Evolutionary conservation across 2,888 invertebrate genomes (phyloP), one percentile per base, ranked within the genome.

Genomic region (Halictus ligatus): DNA sequence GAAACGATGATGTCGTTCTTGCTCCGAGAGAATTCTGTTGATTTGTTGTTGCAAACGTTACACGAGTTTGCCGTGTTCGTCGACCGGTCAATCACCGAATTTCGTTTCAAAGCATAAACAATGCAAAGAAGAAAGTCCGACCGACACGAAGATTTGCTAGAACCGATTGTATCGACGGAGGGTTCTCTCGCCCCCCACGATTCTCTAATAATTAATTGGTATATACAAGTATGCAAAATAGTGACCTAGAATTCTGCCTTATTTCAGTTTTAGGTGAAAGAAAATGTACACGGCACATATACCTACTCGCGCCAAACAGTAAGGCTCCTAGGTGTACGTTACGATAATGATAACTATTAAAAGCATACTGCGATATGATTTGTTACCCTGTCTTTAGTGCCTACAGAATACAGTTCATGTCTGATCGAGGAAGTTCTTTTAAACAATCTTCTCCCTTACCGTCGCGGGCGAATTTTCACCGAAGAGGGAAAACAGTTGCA

Each of bases 311-410:
- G 82, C 78, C 78, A 81, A 79, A 88, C 82, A 85, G 89, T 86
- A 89, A 89, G 86, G 84, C 86, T 86, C 75, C 82, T 87, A 89
- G 83, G 74, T 91, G 89, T 87, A 89, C 64, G 48, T 84, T 77
- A 80, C 54, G 78, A 80, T 81, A 80, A 78, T 88, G 78, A 81
- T 88, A 83, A 88, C 75, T 54, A 90, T 90, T 90, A 91, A 91
- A 94, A 93, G 92, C 92, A 92, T 93, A 94, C 92, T 91, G 92
- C 90, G 92, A 93, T 93, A 93, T 93, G 94, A 93, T 91, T 93
- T 91, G 92, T 93, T 94, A 94, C 93, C 94, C 94, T 94, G 94
- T 94, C 89, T 93, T 92, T 91, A 90, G 92, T 92, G 90, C 90
- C 90, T 92, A 93, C 90, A 87, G 90, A 94, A 92, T 35, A 35